A percentile compares a stretch with the other conserved stretches of the same genome.
phyloP scores from a whole-genome alignment of 2,113 vertebrate genomes.

The Dromas ardeola region DNA sequence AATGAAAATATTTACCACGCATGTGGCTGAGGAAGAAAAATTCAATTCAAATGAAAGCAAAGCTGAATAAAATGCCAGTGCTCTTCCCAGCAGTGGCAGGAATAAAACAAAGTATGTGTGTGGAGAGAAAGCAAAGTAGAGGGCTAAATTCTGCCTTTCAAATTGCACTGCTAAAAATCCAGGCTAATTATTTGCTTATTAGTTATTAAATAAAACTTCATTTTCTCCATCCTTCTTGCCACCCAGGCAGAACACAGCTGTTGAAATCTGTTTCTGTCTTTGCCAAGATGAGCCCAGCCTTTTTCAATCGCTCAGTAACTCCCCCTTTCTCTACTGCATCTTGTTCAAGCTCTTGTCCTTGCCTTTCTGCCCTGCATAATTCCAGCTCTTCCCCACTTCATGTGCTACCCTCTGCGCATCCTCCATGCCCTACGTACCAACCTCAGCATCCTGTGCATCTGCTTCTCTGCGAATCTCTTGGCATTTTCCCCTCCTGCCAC shows the following conservation, averaged over 20 bases:
- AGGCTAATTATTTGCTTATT: neutral
- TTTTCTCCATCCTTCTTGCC: neutral
- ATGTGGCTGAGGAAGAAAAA: neutral
- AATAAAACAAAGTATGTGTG: neutral
- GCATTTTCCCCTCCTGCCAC: neutral
- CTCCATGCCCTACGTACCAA: neutral
- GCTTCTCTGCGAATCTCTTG: neutral
- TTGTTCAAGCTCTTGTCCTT: conserved; percentile 41
- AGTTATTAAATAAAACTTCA: neutral
- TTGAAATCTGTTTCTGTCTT: neutral
- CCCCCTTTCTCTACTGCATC: neutral
- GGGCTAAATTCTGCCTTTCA: neutral
- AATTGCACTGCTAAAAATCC: neutral
- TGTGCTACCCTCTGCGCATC: rapidly evolving
- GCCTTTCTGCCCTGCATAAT: conserved; percentile 5
- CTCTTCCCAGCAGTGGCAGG: neutral
- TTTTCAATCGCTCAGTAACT: neutral
- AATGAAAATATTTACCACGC: neutral
- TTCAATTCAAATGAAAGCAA: neutral
- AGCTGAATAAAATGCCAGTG: neutral
- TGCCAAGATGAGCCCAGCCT: neutral
- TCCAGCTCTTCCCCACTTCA: neutral
- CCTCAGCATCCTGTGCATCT: neutral
- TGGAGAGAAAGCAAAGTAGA: neutral
- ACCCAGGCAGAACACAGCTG: neutral